Conservation (phyloP, 2,888 invertebrate genomes). For the Synergus japonicus region DNA sequence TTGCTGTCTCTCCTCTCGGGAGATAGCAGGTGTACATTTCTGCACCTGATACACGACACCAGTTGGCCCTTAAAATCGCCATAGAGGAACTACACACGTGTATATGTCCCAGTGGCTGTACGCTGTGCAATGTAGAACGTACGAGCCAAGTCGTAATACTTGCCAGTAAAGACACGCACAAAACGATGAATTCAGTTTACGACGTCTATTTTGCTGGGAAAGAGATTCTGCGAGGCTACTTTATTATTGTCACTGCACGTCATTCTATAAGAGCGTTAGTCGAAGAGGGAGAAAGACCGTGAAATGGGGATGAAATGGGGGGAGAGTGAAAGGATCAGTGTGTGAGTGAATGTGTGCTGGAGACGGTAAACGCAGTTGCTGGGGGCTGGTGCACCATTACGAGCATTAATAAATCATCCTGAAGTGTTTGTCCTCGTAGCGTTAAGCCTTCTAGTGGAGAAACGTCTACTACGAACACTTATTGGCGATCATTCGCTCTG, state of each 20-base stretch:
- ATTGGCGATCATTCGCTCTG: conserved; percentile 23
- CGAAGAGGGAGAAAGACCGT: conserved; percentile 23
- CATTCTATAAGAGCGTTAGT: conserved; percentile 40
- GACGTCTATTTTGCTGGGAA: conserved; percentile 62
- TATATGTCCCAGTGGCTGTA: not conserved
- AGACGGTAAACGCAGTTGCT: not conserved
- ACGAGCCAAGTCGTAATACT: conserved; percentile 53
- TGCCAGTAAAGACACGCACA: conserved; percentile 57
- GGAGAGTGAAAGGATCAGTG: not conserved
- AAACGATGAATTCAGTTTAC: conserved; percentile 67
- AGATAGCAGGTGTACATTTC: conserved; percentile 48
- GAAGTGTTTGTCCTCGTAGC: conserved; percentile 59
- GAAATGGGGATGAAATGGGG: conserved; percentile 11
- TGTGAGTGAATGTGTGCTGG: conserved; percentile 6
- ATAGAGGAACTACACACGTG: conserved; percentile 24
- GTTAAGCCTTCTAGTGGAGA: conserved; percentile 40
- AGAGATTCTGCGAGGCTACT: conserved; percentile 27
- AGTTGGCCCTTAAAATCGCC: not conserved
- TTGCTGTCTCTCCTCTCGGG: conserved; percentile 38
- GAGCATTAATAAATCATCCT: conserved; percentile 70
- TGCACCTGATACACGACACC: conserved; percentile 31
- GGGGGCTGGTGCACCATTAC: conserved; percentile 54
- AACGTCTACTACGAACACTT: conserved; percentile 30
- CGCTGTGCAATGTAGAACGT: conserved; percentile 26
- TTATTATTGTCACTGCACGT: conserved; percentile 37